Evolutionary conservation across 2,888 invertebrate species (phyloP).

Genomic region (Beris chalybata): DNA sequence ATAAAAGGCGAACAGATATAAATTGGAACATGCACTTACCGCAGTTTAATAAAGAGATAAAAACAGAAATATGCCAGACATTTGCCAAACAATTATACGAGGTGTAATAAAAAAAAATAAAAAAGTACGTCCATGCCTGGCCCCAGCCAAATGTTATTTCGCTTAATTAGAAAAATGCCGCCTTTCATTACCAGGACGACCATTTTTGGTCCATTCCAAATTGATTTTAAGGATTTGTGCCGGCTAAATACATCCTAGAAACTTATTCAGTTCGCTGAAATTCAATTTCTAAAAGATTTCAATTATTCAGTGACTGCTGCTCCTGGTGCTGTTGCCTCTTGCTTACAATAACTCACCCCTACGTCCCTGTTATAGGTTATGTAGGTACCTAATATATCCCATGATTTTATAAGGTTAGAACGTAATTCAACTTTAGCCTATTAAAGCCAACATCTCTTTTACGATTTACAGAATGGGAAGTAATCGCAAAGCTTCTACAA

Average conservation of each 20-base stretch:
- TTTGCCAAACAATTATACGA: too few species aligned
- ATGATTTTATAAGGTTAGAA: slow-evolving; percentile 16
- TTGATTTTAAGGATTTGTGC: slow-evolving; percentile 26
- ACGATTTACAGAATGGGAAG: slow-evolving; percentile 26
- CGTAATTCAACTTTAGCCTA: slow-evolving; percentile 31
- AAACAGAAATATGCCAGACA: too few species aligned
- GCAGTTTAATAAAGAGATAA: too few species aligned
- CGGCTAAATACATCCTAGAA: slow-evolving; percentile 13
- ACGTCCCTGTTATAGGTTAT: too few species aligned
- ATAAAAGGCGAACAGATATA: too few species aligned
- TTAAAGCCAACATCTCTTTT: slow-evolving; percentile 28
- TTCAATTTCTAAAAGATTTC: slow-evolving; percentile 32
- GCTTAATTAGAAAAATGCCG: too few species aligned
- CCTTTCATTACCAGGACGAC: too few species aligned
- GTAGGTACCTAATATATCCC: slow-evolving; percentile 7
- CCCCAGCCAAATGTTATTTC: too few species aligned
- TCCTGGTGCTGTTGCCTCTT: background rate
- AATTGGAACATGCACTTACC: too few species aligned
- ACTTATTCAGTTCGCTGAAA: slow-evolving; percentile 25
- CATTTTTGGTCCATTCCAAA: slow-evolving; percentile 5
- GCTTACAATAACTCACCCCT: background rate
- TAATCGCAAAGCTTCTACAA: slow-evolving; percentile 23
- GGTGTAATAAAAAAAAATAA: too few species aligned
- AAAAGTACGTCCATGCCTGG: too few species aligned
- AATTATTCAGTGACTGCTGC: slow-evolving; percentile 30